These are phyloP conservation scores for Gastracanthus pulcherrimus DNA, from an alignment of 2,888 invertebrate genomes.

Conservation along the genomic window DNA sequence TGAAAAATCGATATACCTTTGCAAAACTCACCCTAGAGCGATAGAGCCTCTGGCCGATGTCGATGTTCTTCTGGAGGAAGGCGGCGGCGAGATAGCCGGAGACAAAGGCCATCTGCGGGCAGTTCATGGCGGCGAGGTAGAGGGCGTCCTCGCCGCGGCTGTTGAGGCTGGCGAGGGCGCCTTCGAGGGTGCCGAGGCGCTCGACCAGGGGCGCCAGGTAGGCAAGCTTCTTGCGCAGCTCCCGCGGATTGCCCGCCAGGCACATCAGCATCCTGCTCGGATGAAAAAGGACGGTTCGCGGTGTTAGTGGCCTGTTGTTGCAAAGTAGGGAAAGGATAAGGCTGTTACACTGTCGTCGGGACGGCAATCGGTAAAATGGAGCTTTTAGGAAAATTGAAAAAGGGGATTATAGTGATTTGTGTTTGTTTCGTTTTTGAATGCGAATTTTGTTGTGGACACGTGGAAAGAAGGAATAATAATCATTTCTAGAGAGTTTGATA, in stretches of 20 bases:
- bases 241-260: constrained; percentile 67
- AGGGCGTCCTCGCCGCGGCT: constrained; percentile 70
- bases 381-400: no score
- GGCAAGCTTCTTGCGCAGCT: constrained; percentile 65
- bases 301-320: no score
- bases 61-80: constrained; percentile 67
- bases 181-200: constrained; percentile 63
- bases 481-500: no score
- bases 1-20: not conserved
- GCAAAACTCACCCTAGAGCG: constrained; percentile 63
- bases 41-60: constrained; percentile 67
- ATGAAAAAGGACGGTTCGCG: not conserved
- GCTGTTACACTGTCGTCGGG: no score
- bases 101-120: constrained; percentile 67
- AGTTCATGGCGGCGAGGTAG: constrained; percentile 70
- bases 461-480: no score
- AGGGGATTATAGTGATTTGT: no score
- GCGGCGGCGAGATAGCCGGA: constrained; percentile 70
- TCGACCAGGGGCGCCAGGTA: constrained; percentile 70
- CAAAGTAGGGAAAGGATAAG: no score
- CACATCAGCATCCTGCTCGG: constrained; percentile 69
- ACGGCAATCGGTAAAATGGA: no score
- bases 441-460: not conserved
- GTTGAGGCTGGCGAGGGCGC: constrained; percentile 65
- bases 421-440: no score